Percentiles rank a stretch among this genome's conserved stretches.
Conservation (phyloP, 2,113 vertebrate genomes). For the Phainopepla nitens region DNA sequence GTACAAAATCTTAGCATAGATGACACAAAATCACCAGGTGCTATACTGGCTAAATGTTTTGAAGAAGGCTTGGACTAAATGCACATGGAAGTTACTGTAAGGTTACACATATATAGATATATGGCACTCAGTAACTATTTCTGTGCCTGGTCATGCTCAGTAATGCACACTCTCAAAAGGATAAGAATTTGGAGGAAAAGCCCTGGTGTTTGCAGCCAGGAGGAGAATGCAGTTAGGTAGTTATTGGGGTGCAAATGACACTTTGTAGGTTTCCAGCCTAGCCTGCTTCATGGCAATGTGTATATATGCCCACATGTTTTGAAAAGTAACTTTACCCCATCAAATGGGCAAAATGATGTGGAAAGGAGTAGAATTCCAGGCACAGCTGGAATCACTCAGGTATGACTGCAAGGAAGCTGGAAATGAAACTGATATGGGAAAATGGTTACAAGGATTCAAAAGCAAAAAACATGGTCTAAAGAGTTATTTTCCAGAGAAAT, state of each 20-base stretch:
- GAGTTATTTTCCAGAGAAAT: neutral
- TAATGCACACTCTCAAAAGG: neutral
- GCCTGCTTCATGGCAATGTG: neutral
- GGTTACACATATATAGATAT: neutral
- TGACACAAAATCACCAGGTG: neutral
- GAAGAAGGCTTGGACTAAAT: neutral
- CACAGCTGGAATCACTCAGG: slow-evolving; percentile 39
- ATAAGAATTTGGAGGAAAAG: neutral
- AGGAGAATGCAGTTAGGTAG: neutral
- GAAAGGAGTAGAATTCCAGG: slow-evolving; percentile 20
- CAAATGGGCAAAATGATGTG: neutral
- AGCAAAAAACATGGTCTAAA: neutral
- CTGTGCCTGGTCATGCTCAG: neutral
- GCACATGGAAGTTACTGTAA: neutral
- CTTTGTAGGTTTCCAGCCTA: neutral
- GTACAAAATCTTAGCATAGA: neutral
- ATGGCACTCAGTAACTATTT: neutral
- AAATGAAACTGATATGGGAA: slow-evolving; percentile 18
- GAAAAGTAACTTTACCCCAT: neutral
- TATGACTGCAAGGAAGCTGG: neutral
- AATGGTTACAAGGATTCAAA: neutral
- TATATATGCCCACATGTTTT: neutral
- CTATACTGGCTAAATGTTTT: neutral
- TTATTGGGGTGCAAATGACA: neutral
- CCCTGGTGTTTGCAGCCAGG: neutral